Base-by-base conservation (phyloP, 1,140 invertebrate species). In the Diploscapter pachys region DNA sequence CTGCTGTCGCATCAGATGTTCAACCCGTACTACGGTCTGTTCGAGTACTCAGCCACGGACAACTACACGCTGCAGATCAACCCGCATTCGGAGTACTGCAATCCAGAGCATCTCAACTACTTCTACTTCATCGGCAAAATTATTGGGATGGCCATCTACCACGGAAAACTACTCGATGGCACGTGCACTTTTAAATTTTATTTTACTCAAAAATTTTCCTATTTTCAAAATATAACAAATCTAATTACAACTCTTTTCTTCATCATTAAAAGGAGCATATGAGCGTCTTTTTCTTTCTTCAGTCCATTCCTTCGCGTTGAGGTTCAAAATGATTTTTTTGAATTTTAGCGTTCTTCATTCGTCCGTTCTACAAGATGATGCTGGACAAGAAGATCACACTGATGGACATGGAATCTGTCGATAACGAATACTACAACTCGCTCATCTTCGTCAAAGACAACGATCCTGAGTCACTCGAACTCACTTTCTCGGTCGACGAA, bases 301-400 rank as follows among this genome's bases (percentile, higher is more conserved):
- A 31, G 31, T 31, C 31, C 31, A 31, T 31, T 31, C 31, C 3
- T 77, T 67, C 8, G 8, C 64, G 54, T 31, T 11, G 5, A 70
- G 9, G 50, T 11, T 65, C 50, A 9, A 9, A 65, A 13, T 13
- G 13, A 13, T 11, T 48, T 50, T 64, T 11, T 2, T 68, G 73
- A 78, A 69, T 85, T 85, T 50, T 80, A 94, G 95, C 94, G 63
- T 98, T 98, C 87, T 99, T 99, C 87, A 98, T 99, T 87, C 91
- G 96, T 85, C 96, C 96, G 79, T 98, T 98, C 88, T 99, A 99
- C 88, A 99, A 98, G 89, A 98, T 99, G 96, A 98, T 99, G 95
- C 87, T 99, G 78, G 90, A 90, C 71, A 98, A 98, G 88, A 85
- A 90, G 55, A 98, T 99, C 78, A 93, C 93, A 83, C 88, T 99